Evolutionary conservation across 2,797 vertebrate species (phyloP).

Genomic region (Spheniscus humboldti): DNA sequence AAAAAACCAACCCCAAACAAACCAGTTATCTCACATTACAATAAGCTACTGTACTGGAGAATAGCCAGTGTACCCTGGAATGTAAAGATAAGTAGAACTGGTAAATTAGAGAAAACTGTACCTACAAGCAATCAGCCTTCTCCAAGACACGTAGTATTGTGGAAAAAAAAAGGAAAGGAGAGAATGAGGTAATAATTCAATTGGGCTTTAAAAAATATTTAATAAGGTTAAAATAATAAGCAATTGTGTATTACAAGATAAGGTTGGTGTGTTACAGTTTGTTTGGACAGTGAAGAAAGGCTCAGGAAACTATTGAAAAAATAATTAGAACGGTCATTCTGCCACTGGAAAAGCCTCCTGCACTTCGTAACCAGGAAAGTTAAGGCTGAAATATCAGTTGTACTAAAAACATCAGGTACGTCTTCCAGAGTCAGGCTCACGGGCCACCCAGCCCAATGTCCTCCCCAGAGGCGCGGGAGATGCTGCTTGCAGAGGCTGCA

Average conservation of each 20-base stretch:
- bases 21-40: not conserved
- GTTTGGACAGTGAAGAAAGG: not conserved
- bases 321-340: not conserved
- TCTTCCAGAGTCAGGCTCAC: not conserved
- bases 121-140: not conserved
- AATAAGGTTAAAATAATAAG: conserved; percentile 16
- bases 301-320: not conserved
- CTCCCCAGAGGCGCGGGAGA: not conserved
- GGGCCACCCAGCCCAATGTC: not conserved
- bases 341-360: not conserved
- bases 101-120: not conserved
- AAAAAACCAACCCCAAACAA: not conserved
- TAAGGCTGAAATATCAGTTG: not conserved
- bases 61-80: not conserved
- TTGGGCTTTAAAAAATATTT: not conserved
- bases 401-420: not conserved
- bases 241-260: not conserved
- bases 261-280: not conserved
- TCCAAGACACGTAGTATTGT: not conserved
- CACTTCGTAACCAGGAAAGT: not conserved
- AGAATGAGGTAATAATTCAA: not conserved
- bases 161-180: not conserved
- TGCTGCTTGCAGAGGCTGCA: not conserved
- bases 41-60: not conserved
- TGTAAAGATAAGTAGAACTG: not conserved